Conservation (phyloP, 2,797 vertebrate species). For the Peromyscus eremicus region DNA sequence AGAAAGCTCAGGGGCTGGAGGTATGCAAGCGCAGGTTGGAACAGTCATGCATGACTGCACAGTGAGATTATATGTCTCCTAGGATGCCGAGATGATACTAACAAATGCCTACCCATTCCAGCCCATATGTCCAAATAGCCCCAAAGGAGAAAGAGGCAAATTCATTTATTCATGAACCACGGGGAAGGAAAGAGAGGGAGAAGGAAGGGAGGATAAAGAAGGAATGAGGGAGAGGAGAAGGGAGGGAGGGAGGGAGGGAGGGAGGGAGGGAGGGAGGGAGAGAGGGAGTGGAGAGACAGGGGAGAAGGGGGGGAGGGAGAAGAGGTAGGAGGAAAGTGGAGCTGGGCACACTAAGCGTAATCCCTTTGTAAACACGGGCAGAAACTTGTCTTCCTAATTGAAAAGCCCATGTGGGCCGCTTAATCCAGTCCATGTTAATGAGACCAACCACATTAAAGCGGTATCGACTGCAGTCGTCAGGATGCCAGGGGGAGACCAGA, state of each 20-base stretch:
- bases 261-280: no score
- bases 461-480: slow-evolving; percentile 56
- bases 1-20: background rate
- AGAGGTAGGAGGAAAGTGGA: no score
- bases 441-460: slow-evolving; percentile 74
- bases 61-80: background rate
- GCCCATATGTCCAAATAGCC: background rate
- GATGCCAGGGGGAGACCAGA: background rate
- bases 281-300: background rate
- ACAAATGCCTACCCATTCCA: background rate
- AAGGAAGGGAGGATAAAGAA: no score
- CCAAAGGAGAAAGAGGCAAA: background rate
- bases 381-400: slow-evolving; percentile 82
- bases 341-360: slow-evolving; percentile 57
- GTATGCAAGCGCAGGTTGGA: slow-evolving; percentile 9
- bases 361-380: slow-evolving; percentile 80
- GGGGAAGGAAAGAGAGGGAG: background rate
- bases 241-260: no score
- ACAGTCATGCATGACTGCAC: background rate
- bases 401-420: slow-evolving; percentile 75
- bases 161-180: background rate
- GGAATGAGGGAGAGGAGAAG: no score
- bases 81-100: background rate
- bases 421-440: slow-evolving; percentile 83
- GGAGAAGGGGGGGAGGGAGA: no score